phyloP scores from a whole-genome alignment of 2,113 vertebrate species.

The Apodemus speciosus region DNA sequence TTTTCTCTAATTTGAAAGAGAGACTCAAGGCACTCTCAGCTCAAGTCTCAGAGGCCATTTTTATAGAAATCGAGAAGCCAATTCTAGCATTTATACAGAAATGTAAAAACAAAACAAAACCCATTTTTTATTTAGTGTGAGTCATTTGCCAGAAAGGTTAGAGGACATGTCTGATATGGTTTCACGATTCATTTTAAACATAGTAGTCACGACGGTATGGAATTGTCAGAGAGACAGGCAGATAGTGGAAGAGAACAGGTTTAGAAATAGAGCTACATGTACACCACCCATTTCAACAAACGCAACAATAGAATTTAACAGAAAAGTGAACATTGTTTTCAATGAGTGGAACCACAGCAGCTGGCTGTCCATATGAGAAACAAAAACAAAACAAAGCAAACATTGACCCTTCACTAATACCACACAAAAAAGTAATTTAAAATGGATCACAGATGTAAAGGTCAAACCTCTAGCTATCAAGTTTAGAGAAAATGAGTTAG shows the following conservation, averaged over 20 bases:
- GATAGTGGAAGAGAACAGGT: neutral
- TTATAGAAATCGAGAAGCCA: constrained; percentile 4
- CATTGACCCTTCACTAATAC: neutral
- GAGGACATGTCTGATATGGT: neutral
- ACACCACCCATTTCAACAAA: neutral
- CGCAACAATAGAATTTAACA: constrained; percentile 9
- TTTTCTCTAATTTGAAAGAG: constrained; percentile 2
- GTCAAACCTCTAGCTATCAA: constrained; percentile 14
- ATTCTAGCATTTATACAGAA: constrained; percentile 50
- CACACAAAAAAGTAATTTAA: constrained; percentile 51
- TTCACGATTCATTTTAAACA: constrained; percentile 16
- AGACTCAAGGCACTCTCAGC: neutral
- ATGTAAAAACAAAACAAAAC: neutral
- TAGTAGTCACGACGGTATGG: neutral
- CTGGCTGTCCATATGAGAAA: neutral
- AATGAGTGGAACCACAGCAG: constrained; percentile 18
- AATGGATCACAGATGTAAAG: constrained; percentile 42
- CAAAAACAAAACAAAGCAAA: constrained; percentile 28
- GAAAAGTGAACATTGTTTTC: constrained; percentile 2
- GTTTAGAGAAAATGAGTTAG: neutral
- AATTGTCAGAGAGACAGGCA: neutral
- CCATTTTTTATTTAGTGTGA: neutral
- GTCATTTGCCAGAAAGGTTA: neutral
- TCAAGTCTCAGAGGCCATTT: neutral
- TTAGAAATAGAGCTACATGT: neutral